phyloP scores from a whole-genome alignment of 2,888 invertebrate genomes.

The Amblyteles armatorius region DNA sequence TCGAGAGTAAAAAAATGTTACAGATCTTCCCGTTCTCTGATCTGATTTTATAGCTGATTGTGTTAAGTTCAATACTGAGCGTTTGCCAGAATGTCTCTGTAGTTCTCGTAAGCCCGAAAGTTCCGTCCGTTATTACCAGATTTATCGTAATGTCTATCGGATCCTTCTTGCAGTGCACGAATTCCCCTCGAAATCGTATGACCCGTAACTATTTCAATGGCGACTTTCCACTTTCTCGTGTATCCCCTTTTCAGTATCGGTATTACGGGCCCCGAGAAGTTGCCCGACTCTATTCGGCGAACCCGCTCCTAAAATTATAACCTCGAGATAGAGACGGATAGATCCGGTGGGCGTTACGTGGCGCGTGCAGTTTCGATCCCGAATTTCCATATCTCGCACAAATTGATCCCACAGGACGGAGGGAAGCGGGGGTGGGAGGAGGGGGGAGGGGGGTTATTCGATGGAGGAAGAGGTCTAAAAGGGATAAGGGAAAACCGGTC shows the following conservation, averaged over 20 bases:
- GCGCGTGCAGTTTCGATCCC: conserved; percentile 52
- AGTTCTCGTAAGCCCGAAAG: too few species aligned
- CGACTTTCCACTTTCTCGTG: not conserved
- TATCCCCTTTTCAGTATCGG: conserved; percentile 10
- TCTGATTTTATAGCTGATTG: too few species aligned
- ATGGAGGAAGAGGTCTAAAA: conserved; percentile 20
- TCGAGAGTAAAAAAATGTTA: not conserved
- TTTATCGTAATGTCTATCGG: too few species aligned
- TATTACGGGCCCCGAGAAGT: conserved; percentile 23
- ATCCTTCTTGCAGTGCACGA: not conserved
- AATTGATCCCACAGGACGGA: conserved; percentile 60
- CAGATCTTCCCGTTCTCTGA: too few species aligned
- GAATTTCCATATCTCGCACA: conserved; percentile 68
- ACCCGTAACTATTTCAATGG: not conserved
- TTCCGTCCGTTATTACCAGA: too few species aligned
- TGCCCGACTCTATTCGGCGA: conserved; percentile 28
- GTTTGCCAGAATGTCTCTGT: too few species aligned
- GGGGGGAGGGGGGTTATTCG: conserved; percentile 21
- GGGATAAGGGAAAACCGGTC: conserved; percentile 4
- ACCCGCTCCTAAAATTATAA: conserved; percentile 42
- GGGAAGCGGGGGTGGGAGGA: conserved; percentile 17
- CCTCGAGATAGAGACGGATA: conserved; percentile 14
- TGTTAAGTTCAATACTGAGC: too few species aligned
- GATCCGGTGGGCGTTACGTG: conserved; percentile 40
- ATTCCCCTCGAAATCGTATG: not conserved